These are phyloP conservation scores for Bursaphelenchus mucronatus DNA, from an alignment of 1,140 invertebrate genomes.

Conservation along the genomic window DNA sequence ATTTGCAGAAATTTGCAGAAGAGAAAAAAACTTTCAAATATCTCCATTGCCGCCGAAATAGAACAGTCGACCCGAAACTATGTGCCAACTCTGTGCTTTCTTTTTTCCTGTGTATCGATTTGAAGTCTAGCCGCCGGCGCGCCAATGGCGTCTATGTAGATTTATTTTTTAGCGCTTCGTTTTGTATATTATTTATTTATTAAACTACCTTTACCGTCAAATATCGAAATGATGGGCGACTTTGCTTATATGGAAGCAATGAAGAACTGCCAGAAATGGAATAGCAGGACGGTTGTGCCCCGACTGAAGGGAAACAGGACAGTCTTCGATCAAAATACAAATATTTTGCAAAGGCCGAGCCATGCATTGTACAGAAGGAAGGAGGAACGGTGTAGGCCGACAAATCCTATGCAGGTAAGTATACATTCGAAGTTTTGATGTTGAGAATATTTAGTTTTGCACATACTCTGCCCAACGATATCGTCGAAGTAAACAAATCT, in stretches of 20 bases:
- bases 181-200: not conserved
- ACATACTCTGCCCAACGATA: conserved; percentile 30
- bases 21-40: too few species aligned
- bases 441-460: conserved; percentile 33
- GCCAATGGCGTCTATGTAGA: too few species aligned
- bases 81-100: too few species aligned
- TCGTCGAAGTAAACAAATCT: conserved; percentile 21
- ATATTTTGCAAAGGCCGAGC: conserved; percentile 48
- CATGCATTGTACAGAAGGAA: conserved; percentile 35
- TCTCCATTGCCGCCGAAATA: too few species aligned
- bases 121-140: too few species aligned
- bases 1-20: too few species aligned
- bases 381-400: conserved; percentile 32
- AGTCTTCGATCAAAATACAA: conserved; percentile 53
- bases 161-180: not conserved
- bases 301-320: conserved; percentile 36
- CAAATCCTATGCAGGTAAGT: conserved; percentile 40
- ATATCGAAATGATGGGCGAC: conserved; percentile 48
- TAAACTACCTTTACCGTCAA: not conserved
- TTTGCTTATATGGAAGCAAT: conserved; percentile 51
- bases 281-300: conserved; percentile 37
- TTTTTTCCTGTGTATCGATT: too few species aligned
- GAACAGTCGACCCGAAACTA: too few species aligned
- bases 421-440: not conserved
- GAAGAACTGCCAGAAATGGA: conserved; percentile 58